Evolutionary conservation across 2,113 vertebrate species (phyloP), one percentile per base, ranked within the genome.

Genomic region (Rhynchomys soricoides): DNA sequence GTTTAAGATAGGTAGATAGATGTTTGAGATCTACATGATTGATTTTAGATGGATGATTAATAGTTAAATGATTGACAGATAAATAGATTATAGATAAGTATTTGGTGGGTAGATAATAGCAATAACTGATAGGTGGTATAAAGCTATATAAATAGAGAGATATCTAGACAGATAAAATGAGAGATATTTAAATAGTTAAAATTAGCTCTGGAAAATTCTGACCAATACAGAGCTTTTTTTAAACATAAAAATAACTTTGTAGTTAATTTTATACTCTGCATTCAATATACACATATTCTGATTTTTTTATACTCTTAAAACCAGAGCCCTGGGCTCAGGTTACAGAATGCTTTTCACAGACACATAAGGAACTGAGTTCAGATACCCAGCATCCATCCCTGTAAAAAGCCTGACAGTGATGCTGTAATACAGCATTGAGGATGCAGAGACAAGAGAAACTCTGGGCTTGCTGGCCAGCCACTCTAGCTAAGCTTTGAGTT

Each of bases 301-400:
- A n/a, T 90, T 13, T 88, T 70, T 66, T 83, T 75, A 50, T 77
- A 70, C 57, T n/a, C 48, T 94, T 96, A 55, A 94, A 96, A 96
- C 78, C n/a, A 86, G 81, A 90, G 82, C 62, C n/a, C n/a, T 95
- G 55, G 26, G 82, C n/a, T 85, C 40, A 19, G 57, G 15, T 45
- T 34, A 66, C 26, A 64, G 21, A 45, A 31, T 34, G 9, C 43
- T 66, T 66, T 8, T 16, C 43, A 66, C 22, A 45, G 59, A 66
- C 31, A 19, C 40, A 48, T 64, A 34, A 48, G 7, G 59, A 48
- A 31, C 43, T 34, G 59, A 45, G 82, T 85, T 45, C 82, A 34
- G 43, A 66, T 34, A 29, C 43, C 59, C n/a, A n/a, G 34, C 17
- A 5, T 7, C 57, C 17, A 5, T 7, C 57, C 7, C 24, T 85